Evolutionary conservation across 2,113 vertebrate species (phyloP), one percentile per base, ranked within the genome.

Genomic region (Merops nubicus): DNA sequence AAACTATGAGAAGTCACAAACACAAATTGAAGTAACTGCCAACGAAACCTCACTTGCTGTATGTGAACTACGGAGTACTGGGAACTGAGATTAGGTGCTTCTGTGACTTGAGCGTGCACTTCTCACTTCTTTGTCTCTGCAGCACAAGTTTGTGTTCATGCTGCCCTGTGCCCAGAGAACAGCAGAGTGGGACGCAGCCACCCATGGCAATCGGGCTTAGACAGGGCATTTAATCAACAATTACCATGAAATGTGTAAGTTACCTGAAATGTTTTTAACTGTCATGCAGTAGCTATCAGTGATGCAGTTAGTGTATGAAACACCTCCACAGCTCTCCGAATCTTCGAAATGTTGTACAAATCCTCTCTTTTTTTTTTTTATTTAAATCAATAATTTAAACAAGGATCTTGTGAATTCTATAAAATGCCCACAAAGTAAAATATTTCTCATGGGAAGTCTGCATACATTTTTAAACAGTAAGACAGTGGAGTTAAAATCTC

Each of bases 161-260:
- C 12, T 50, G 29, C 29, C 50, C 54, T 75, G 29, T 26, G 75
- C 31, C 60, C 43, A 72, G 11, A 60, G 26, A 88, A 79, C 0
- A 5, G 40, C 34, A 34, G 29, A 89, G 70, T n/a, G 50, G 33
- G 75, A 88, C 51, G 34, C 42, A 65, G 54, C 54, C 42, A 59
- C 63, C 67, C 45, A 74, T 8, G 19, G 54, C 45, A 78, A 85
- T 47, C 25, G 51, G n/a, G 38, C 31, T 69, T 73, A 53, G 31
- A 63, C 29, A 68, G 16, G 45, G 9, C 21, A 51, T 63, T 95
- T 74, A 57, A 86, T 63, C 28, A 77, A 53, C 4, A 28, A 26
- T 0, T 2, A 68, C 34, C 56, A 40, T 60, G 29, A 79, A 59
- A 57, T 4, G 12, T 0, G 0, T 21, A 17, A 22, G 7, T 76